phyloP scores from a whole-genome alignment of 2,888 invertebrate genomes.

The Podabrus alpinus region DNA sequence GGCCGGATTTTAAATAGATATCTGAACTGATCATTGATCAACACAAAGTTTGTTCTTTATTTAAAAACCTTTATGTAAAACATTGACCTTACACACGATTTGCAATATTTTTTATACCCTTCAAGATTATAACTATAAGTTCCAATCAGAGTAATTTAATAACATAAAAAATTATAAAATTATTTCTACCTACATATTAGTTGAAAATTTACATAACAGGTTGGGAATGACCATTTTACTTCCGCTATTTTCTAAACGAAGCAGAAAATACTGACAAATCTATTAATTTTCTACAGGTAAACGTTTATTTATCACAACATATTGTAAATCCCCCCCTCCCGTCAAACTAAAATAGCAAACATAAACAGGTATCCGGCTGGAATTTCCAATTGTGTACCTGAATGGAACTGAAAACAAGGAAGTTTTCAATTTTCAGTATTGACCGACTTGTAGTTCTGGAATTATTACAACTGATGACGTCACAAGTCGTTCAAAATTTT shows the following conservation, averaged over 20 bases:
- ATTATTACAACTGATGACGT: no score
- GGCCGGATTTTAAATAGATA: neutral
- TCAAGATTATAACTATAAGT: neutral
- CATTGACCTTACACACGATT: neutral
- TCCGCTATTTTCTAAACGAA: neutral
- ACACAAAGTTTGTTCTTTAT: neutral
- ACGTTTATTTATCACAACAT: neutral
- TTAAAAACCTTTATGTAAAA: neutral
- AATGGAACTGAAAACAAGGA: no score
- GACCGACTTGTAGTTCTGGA: no score
- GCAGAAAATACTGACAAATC: neutral
- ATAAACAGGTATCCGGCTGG: neutral
- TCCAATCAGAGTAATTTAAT: neutral
- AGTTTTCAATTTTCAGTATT: no score
- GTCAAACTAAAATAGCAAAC: neutral
- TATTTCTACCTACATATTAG: neutral
- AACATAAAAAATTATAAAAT: neutral
- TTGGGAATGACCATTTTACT: neutral
- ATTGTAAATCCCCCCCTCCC: neutral
- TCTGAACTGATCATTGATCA: neutral
- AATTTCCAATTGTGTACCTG: no score
- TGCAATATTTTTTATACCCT: neutral
- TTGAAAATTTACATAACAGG: neutral
- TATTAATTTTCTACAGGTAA: neutral
- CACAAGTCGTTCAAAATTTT: no score